Evolutionary conservation across 2,888 invertebrate species (phyloP).

Genomic region (Pachliopta kotzebuea): DNA sequence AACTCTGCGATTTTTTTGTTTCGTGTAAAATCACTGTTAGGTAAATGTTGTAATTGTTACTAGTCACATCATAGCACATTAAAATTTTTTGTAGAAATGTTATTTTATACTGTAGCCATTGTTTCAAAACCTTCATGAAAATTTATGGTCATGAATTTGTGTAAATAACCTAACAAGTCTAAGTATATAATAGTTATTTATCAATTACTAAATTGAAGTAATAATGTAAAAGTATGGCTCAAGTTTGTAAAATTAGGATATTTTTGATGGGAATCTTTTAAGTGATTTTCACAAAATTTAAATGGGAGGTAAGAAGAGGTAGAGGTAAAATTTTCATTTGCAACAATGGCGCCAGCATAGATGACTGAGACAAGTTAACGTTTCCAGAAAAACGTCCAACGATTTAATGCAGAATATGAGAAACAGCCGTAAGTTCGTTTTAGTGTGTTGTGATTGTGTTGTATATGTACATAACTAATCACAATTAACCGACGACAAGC

Average conservation of each 20-base stretch:
- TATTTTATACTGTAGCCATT: conserved; percentile 44
- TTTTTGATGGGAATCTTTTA: too few species aligned
- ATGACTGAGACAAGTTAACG: conserved; percentile 45
- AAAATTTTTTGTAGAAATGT: conserved; percentile 46
- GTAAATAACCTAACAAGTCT: too few species aligned
- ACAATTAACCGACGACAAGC: too few species aligned
- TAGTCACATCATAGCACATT: conserved; percentile 70
- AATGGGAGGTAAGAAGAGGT: too few species aligned
- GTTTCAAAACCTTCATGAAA: too few species aligned
- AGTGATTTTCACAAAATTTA: too few species aligned
- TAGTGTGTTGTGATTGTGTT: conserved; percentile 75
- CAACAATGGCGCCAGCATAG: conserved; percentile 38
- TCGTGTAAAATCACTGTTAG: conserved; percentile 40
- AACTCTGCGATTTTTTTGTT: conserved; percentile 13
- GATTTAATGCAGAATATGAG: conserved; percentile 76
- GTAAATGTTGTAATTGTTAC: conserved; percentile 43
- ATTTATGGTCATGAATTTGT: too few species aligned
- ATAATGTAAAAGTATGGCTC: too few species aligned
- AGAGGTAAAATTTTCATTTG: background rate
- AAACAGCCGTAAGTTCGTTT: conserved; percentile 73
- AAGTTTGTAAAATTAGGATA: too few species aligned
- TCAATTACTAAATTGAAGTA: too few species aligned
- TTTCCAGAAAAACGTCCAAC: conserved; percentile 77
- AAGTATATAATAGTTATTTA: too few species aligned
- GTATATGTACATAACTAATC: conserved; percentile 2